Percentiles rank a stretch among this genome's conserved stretches.
Conservation (phyloP, 2,888 invertebrate species). For the Ommatoiulus sabulosus region DNA sequence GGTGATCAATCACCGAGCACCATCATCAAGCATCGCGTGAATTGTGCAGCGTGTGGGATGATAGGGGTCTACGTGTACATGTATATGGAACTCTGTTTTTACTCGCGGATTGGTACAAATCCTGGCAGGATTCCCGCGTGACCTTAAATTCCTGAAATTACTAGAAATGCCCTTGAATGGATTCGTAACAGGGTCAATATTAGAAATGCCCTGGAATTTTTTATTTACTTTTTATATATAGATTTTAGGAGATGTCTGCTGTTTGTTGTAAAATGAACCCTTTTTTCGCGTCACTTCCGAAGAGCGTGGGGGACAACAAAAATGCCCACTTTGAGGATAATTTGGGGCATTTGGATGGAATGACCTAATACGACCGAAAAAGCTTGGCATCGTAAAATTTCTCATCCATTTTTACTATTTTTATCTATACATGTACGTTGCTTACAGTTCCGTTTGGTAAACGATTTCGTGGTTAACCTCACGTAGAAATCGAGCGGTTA, state of each 20-base stretch:
- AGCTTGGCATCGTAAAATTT: not conserved
- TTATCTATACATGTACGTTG: not conserved
- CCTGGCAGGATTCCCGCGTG: constrained; percentile 34
- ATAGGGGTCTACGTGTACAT: not conserved
- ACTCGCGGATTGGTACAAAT: constrained; percentile 5
- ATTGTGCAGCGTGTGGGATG: not conserved
- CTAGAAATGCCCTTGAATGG: constrained; percentile 34
- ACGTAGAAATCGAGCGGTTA: too few relatives aligned
- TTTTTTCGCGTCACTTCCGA: not conserved
- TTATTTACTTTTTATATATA: constrained; percentile 34
- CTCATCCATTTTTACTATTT: not conserved
- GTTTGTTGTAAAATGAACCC: constrained; percentile 34
- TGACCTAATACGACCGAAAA: constrained; percentile 20
- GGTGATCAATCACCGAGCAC: constrained; percentile 14
- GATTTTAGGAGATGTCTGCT: constrained; percentile 10
- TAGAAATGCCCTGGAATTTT: constrained; percentile 34
- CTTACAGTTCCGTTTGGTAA: too few relatives aligned
- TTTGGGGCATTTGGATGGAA: constrained; percentile 12
- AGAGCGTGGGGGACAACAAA: not conserved
- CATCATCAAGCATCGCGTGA: not conserved
- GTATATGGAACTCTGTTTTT: constrained; percentile 15
- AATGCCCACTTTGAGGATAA: not conserved
- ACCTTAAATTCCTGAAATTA: constrained; percentile 34
- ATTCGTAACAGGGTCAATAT: constrained; percentile 34
- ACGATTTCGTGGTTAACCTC: too few relatives aligned